Conservation (phyloP, 2,888 invertebrate genomes). For the Laspeyria flexula region DNA sequence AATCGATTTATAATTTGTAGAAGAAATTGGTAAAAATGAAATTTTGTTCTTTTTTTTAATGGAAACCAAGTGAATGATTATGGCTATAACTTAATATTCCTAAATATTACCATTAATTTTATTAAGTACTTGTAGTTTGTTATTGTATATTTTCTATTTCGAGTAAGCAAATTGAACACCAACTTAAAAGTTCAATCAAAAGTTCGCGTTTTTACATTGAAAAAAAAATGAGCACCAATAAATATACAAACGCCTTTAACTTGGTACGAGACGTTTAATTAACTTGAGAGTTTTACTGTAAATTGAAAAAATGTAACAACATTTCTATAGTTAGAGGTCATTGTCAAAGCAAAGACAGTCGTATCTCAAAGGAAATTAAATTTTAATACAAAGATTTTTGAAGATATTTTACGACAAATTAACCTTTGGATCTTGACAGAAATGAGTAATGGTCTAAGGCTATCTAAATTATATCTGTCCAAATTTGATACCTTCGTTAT, state of each 20-base stretch:
- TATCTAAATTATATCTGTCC: not conserved
- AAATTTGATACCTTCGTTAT: too few species aligned
- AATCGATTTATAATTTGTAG: too few species aligned
- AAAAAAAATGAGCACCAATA: conserved; percentile 13
- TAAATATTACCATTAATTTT: too few species aligned
- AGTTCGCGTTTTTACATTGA: not conserved
- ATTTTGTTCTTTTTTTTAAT: too few species aligned
- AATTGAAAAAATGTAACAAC: conserved; percentile 56
- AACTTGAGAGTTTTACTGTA: conserved; percentile 59
- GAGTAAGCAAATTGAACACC: too few species aligned
- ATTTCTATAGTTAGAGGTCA: conserved; percentile 23
- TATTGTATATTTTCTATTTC: too few species aligned
- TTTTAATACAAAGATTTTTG: conserved; percentile 33
- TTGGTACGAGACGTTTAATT: conserved; percentile 45
- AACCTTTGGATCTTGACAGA: not conserved
- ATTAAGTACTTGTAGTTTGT: too few species aligned
- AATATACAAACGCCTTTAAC: conserved; percentile 22
- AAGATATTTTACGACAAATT: conserved; percentile 6
- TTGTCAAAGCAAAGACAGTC: conserved; percentile 26
- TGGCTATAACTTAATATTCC: too few species aligned
- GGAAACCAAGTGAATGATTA: too few species aligned
- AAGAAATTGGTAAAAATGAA: too few species aligned
- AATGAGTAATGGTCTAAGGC: not conserved
- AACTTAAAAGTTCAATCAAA: too few species aligned
- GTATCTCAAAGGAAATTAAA: conserved; percentile 48